Evolutionary conservation across 1,140 invertebrate genomes (phyloP).

Genomic region (Triops cancriformis): DNA sequence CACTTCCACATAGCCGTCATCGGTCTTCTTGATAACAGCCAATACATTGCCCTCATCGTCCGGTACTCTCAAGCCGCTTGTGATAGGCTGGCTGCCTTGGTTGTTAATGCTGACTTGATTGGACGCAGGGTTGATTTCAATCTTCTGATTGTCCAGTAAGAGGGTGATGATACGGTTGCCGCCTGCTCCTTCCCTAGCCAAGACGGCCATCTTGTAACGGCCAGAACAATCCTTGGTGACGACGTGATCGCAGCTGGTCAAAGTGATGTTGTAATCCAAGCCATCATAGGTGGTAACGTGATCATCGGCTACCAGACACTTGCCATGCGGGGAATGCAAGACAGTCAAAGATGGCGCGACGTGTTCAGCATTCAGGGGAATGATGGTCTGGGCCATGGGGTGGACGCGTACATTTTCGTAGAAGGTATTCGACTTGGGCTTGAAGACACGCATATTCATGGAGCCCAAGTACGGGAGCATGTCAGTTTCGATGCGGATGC

Average conservation of each 20-base stretch:
- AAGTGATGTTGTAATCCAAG: conserved; percentile 26
- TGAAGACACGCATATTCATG: conserved; percentile 27
- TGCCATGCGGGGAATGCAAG: conserved; percentile 20
- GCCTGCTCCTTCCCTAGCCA: conserved; percentile 28
- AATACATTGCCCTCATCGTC: conserved; percentile 18
- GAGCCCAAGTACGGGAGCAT: conserved; percentile 21
- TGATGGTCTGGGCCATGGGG: conserved; percentile 23
- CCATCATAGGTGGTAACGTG: conserved; percentile 30
- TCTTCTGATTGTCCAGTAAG: conserved; percentile 25
- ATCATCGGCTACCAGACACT: conserved; percentile 26
- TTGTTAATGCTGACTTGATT: conserved; percentile 27
- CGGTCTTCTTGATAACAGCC: conserved; percentile 18
- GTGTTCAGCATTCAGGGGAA: conserved; percentile 22
- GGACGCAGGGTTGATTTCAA: conserved; percentile 25
- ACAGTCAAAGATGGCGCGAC: conserved; percentile 18
- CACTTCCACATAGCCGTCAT: conserved; percentile 22
- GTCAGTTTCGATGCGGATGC: conserved; percentile 25
- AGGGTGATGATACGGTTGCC: conserved; percentile 25
- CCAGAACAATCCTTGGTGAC: conserved; percentile 32
- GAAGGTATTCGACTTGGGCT: conserved; percentile 28
- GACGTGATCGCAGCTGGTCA: conserved; percentile 30
- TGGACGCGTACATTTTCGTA: conserved; percentile 23
- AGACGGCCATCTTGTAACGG: conserved; percentile 29
- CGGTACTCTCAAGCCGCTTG: not conserved
- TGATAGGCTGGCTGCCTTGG: conserved; percentile 5